Percentiles rank a stretch among this genome's conserved stretches.
Conservation (phyloP, 2,113 vertebrate species). For the Phyllopteryx taeniolatus region DNA sequence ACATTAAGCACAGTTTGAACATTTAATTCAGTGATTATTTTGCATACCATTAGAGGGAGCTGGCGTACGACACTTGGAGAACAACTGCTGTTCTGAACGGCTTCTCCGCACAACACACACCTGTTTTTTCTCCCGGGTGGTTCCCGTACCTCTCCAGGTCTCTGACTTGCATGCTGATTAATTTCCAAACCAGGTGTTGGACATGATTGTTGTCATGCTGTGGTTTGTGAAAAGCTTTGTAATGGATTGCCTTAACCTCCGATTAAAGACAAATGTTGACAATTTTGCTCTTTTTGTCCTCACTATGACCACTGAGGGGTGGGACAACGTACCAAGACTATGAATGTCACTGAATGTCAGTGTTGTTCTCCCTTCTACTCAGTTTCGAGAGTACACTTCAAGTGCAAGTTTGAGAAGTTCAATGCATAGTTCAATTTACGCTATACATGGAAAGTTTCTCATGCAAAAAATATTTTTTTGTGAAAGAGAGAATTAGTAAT, state of each 20-base stretch:
- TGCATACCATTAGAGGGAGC: background rate
- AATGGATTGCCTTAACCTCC: conserved; percentile 79
- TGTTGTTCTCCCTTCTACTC: background rate
- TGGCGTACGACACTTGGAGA: background rate
- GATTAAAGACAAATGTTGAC: conserved; percentile 74
- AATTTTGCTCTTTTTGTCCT: conserved; percentile 3
- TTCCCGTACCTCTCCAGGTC: conserved; percentile 70
- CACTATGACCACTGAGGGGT: background rate
- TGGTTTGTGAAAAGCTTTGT: conserved; percentile 80
- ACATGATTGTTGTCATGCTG: conserved; percentile 72
- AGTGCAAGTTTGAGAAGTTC: no score
- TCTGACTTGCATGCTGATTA: conserved; percentile 76
- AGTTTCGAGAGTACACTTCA: no score
- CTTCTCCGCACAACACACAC: background rate
- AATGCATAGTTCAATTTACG: no score
- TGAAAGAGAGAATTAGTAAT: no score
- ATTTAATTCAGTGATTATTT: background rate
- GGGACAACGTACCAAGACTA: background rate
- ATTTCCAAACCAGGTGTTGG: conserved; percentile 71
- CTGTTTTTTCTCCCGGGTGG: conserved; percentile 55
- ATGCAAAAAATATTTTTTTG: no score
- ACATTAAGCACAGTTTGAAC: background rate
- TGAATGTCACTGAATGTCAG: background rate
- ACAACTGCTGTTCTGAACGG: background rate
- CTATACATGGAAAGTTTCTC: no score